These are phyloP conservation scores for Drosophila sordidula DNA, from an alignment of 2,888 invertebrate species.

Conservation along the genomic window DNA sequence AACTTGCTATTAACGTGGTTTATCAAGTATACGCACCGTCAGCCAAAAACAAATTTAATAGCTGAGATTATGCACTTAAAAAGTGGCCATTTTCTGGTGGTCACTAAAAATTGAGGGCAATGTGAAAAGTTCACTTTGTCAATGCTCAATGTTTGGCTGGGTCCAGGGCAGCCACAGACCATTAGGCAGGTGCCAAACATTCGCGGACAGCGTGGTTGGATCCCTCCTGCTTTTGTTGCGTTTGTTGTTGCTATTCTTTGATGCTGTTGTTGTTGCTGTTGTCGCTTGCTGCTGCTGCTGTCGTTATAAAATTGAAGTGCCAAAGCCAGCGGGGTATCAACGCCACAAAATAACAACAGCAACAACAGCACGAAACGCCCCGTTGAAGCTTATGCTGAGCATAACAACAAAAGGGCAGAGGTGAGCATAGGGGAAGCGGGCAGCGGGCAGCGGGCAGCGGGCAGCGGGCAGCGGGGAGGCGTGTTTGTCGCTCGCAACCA, in stretches of 20 bases:
- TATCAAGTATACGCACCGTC: conserved; percentile 41
- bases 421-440: conserved; percentile 9
- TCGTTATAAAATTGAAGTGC: conserved; percentile 75
- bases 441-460: neutral
- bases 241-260: neutral
- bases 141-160: conserved; percentile 26
- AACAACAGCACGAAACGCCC: conserved; percentile 44
- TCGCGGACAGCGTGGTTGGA: conserved; percentile 35
- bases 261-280: conserved; percentile 13
- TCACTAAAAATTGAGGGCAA: conserved; percentile 17
- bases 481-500: conserved; percentile 32
- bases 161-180: conserved; percentile 46
- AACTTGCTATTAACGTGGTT: conserved; percentile 11
- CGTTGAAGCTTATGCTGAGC: conserved; percentile 46
- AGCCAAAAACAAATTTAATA: conserved; percentile 56
- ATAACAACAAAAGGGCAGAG: conserved; percentile 48
- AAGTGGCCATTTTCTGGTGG: conserved; percentile 13
- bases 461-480: neutral
- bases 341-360: conserved; percentile 51
- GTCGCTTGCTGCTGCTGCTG: conserved; percentile 32
- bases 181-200: conserved; percentile 68
- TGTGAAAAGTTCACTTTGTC: conserved; percentile 19
- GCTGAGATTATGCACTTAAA: conserved; percentile 43
- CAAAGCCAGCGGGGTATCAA: conserved; percentile 75
- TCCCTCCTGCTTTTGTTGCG: conserved; percentile 14